These are phyloP conservation scores for Molorchus minor DNA, from an alignment of 2,888 invertebrate genomes.

Conservation along the genomic window DNA sequence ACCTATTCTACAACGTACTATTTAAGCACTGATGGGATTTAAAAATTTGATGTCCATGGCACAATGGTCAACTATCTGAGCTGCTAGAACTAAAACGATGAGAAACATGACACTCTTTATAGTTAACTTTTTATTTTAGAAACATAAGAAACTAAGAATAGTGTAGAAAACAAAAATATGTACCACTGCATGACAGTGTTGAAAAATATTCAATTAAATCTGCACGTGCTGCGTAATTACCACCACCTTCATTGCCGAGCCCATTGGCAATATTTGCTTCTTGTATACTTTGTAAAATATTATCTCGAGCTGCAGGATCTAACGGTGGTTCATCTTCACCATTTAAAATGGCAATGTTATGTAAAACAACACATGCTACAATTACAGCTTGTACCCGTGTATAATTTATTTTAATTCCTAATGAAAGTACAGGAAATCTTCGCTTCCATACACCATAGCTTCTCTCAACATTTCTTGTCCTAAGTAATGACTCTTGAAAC, in stretches of 20 bases:
- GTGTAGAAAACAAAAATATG: too few relatives aligned
- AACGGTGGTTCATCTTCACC: constrained; percentile 6
- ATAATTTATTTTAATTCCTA: constrained; percentile 3
- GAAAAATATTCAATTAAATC: constrained; percentile 4
- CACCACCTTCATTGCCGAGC: constrained; percentile 3
- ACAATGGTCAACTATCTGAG: too few relatives aligned
- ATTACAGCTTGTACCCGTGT: constrained; percentile 12
- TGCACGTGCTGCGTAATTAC: constrained; percentile 5
- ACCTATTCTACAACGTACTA: too few relatives aligned
- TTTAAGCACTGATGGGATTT: too few relatives aligned
- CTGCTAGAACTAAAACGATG: too few relatives aligned
- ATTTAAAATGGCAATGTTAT: constrained; percentile 6
- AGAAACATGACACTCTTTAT: too few relatives aligned
- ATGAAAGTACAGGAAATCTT: constrained; percentile 6
- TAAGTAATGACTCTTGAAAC: constrained; percentile 4
- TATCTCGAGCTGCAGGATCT: constrained; percentile 1
- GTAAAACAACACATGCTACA: constrained; percentile 9
- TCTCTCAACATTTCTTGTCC: constrained; percentile 11
- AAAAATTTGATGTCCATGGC: too few relatives aligned
- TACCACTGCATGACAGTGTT: too few relatives aligned
- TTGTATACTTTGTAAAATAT: constrained; percentile 10
- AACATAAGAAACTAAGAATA: too few relatives aligned
- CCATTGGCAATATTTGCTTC: constrained; percentile 5
- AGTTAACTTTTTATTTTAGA: too few relatives aligned
- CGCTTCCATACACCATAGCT: constrained; percentile 13